A percentile compares a stretch with the other conserved stretches of the same genome.
Evolutionary conservation across 2,113 vertebrate species (phyloP).

Genomic region (Anguilla rostrata): DNA sequence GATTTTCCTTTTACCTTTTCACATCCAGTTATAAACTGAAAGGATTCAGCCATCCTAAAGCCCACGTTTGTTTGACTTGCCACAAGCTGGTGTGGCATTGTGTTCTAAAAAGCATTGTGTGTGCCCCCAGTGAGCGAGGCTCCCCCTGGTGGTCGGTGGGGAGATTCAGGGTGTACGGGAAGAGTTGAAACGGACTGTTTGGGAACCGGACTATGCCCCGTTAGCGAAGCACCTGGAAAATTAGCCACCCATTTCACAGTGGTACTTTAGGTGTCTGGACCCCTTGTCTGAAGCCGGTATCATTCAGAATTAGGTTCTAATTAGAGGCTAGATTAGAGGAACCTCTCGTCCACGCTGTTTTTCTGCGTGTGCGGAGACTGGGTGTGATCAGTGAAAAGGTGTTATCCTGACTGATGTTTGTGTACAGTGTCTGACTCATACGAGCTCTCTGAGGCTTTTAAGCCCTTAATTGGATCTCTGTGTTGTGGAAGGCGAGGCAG

Average conservation of each 20-base stretch:
- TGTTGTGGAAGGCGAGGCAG: background rate
- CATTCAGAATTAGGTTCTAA: background rate
- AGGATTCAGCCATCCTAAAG: background rate
- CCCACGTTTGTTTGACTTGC: background rate
- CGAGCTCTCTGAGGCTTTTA: background rate
- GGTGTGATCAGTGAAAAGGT: background rate
- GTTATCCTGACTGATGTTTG: background rate
- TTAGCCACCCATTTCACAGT: background rate
- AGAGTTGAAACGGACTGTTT: background rate
- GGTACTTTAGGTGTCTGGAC: background rate
- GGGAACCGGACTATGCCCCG: background rate
- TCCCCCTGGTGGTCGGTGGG: background rate
- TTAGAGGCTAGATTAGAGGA: background rate
- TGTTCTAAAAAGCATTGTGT: background rate
- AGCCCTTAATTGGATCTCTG: conserved; percentile 5
- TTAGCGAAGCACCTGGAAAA: background rate
- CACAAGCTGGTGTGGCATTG: background rate
- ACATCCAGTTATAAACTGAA: background rate
- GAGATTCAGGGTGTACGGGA: background rate
- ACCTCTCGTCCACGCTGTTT: background rate
- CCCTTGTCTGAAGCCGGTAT: background rate
- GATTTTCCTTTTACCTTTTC: background rate
- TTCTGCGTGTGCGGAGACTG: background rate
- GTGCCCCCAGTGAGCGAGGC: background rate
- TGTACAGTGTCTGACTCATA: background rate